These are phyloP conservation scores for Heliothis subflexa DNA, from an alignment of 1,140 invertebrate genomes.

Conservation along the genomic window DNA sequence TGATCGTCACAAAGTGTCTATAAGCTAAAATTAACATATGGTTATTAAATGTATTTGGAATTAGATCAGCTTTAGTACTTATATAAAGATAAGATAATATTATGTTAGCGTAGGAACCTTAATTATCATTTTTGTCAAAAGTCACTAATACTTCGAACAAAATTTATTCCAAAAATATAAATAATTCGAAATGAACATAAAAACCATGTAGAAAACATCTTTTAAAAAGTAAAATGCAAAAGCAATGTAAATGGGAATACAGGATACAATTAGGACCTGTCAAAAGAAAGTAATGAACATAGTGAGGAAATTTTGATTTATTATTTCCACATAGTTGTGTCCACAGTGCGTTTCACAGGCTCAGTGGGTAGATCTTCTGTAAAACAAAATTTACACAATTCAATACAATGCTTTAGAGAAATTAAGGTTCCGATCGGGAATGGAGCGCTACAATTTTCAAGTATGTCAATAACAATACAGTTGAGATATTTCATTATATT, in stretches of 20 bases:
- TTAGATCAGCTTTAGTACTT: slow-evolving; percentile 40
- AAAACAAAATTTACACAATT: slow-evolving; percentile 84
- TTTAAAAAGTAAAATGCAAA: slow-evolving; percentile 71
- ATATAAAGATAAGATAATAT: slow-evolving; percentile 48
- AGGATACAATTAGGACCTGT: slow-evolving; percentile 82
- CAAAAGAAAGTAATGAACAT: slow-evolving; percentile 83
- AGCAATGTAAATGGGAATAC: slow-evolving; percentile 74
- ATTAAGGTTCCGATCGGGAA: slow-evolving; percentile 85
- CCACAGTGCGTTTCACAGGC: slow-evolving; percentile 83
- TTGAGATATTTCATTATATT: slow-evolving; percentile 85
- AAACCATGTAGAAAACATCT: slow-evolving; percentile 83
- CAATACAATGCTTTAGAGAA: slow-evolving; percentile 71
- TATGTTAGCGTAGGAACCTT: slow-evolving; percentile 77
- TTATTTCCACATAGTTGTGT: slow-evolving; percentile 86
- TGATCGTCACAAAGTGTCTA: slow-evolving; percentile 44
- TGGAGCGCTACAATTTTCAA: slow-evolving; percentile 79
- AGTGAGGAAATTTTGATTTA: slow-evolving; percentile 85
- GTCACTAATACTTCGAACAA: slow-evolving; percentile 76
- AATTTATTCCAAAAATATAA: slow-evolving; percentile 85
- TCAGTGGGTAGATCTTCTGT: slow-evolving; percentile 82
- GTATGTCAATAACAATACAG: slow-evolving; percentile 83
- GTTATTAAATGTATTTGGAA: slow-evolving; percentile 34
- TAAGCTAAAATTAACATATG: slow-evolving; percentile 45
- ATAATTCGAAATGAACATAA: slow-evolving; percentile 84
- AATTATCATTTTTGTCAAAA: slow-evolving; percentile 79